A percentile compares a stretch with the other conserved stretches of the same genome.
phyloP scores from a whole-genome alignment of 2,888 invertebrate genomes.

The Athalia rosae region DNA sequence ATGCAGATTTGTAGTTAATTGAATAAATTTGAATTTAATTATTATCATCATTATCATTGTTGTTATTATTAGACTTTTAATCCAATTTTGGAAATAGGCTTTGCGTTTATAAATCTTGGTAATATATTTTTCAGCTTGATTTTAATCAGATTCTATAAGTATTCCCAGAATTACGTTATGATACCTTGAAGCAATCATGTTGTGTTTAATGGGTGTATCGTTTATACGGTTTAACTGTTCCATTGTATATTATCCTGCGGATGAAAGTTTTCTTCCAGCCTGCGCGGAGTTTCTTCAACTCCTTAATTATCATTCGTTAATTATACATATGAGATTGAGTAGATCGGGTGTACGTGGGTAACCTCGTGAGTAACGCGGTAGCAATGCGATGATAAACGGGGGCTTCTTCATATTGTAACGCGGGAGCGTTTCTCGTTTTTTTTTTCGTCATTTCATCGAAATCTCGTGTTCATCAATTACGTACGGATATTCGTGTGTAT shows the following conservation, averaged over 20 bases:
- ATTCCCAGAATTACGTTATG: background rate
- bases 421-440: no score
- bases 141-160: background rate
- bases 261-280: no score
- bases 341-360: background rate
- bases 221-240: background rate
- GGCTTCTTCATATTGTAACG: no score
- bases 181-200: no score
- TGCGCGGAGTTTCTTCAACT: no score
- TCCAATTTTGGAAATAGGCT: background rate
- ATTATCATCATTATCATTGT: background rate
- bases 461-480: constrained; percentile 57
- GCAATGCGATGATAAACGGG: background rate
- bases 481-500: constrained; percentile 59
- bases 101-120: no score
- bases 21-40: background rate
- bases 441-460: background rate
- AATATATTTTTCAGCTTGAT: background rate
- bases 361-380: background rate
- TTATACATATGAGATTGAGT: background rate
- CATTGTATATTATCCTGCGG: no score
- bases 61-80: background rate
- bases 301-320: background rate
- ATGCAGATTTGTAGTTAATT: background rate
- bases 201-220: constrained; percentile 5